Evolutionary conservation across 2,113 vertebrate species (phyloP).

Genomic region (Dolichotis patagonum): DNA sequence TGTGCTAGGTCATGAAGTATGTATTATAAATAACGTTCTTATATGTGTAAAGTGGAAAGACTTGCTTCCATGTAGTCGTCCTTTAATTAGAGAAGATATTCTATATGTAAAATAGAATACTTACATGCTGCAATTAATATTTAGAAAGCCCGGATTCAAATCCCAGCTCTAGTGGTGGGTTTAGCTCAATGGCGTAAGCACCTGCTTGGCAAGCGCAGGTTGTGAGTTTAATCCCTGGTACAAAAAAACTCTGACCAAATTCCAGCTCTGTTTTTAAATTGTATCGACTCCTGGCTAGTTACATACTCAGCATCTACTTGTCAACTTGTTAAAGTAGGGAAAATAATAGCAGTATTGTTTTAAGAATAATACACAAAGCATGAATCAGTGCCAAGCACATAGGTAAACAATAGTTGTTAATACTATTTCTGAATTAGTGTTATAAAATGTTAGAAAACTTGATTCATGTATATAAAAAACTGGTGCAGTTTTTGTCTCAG

Average conservation of each 20-base stretch:
- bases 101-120: neutral
- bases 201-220: no score
- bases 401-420: neutral
- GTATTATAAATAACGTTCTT: conserved; percentile 7
- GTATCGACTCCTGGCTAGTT: conserved; percentile 4
- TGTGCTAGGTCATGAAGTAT: neutral
- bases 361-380: neutral
- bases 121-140: neutral
- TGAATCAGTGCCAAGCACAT: neutral
- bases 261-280: conserved; percentile 19
- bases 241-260: neutral
- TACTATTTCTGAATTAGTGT: neutral
- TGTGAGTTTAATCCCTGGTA: no score
- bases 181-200: no score
- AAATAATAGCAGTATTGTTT: conserved; percentile 9
- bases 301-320: neutral
- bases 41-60: neutral
- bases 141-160: conserved; percentile 11
- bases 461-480: neutral
- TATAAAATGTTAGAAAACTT: conserved; percentile 29
- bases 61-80: neutral
- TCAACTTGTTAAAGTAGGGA: neutral
- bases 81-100: neutral
- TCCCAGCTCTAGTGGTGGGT: neutral
- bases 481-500: neutral